Base-by-base conservation (phyloP, 2,113 vertebrate species). In the Callithrix jacchus region DNA sequence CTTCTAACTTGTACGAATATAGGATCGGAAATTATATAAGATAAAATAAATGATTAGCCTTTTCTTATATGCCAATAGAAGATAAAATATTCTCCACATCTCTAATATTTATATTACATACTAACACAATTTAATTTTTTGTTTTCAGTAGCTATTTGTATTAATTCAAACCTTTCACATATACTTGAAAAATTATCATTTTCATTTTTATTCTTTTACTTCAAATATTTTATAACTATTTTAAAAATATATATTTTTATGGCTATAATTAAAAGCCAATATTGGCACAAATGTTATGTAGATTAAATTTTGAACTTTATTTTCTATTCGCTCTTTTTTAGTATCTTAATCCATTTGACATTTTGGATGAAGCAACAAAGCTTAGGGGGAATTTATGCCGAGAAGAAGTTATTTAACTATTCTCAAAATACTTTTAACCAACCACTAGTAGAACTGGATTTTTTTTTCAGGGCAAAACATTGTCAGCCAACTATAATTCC, bases 191-290 rank as follows among this genome's bases (percentile, higher is more conserved):
- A 82, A 84, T 71, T 37, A 32, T 35, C 2, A 56, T 79, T 85
- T 83, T 9, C 54, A 54, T 93, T 77, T 87, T 81, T 84, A 42
- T 35, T 13, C 12, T 61, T 81, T 92, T 52, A 25, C 6, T 47
- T 8, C 12, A 82, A 54, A 37, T 35, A 70, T 80, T 91, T 86
- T 89, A 66, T 82, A 83, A 40, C 79, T 92, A 74, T 73, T 84
- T 37, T 89, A 73, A 5, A 91, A 93, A 92, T 30, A 86, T 52
- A 4, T 93, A 20, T 96, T 81, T 90, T 45, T 94, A 68, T 77
- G 85, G 3, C 25, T 87, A 6, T 56, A n/a, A 54, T 52, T 54
- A 18, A 77, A 71, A 92, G 18, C 0, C 47, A 81, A 3, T 40
- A 58, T 61, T 91, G 20, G 45, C n/a, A 70, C 82, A 86, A 91